These are phyloP conservation scores for Cephus pygmeus DNA, from an alignment of 2,888 invertebrate genomes.

Conservation along the genomic window DNA sequence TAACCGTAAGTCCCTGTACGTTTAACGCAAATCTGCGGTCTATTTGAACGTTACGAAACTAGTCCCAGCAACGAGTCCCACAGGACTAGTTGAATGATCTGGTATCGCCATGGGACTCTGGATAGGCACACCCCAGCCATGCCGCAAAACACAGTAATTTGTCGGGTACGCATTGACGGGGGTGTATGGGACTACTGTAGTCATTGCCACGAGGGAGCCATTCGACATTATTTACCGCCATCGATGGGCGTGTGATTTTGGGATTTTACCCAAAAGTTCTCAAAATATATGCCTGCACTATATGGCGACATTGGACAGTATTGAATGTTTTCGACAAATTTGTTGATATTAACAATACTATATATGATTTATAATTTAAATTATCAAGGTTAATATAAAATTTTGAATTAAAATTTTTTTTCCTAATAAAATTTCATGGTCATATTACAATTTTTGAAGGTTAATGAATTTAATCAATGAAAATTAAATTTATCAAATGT, in stretches of 20 bases:
- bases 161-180: conserved; percentile 34
- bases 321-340: background rate
- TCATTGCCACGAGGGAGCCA: conserved; percentile 52
- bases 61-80: conserved; percentile 17
- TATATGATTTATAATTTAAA: no score
- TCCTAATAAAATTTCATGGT: background rate
- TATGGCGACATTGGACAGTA: background rate
- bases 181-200: conserved; percentile 31
- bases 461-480: background rate
- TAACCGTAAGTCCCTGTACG: background rate
- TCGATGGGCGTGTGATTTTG: conserved; percentile 42
- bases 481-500: background rate
- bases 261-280: background rate
- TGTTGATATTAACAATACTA: background rate
- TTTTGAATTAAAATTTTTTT: no score
- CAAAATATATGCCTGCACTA: background rate
- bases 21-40: background rate
- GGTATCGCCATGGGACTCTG: conserved; percentile 41
- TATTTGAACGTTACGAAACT: background rate
- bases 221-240: conserved; percentile 51
- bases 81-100: conserved; percentile 38
- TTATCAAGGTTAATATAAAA: no score
- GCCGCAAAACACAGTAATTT: conserved; percentile 45
- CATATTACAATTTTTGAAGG: background rate
- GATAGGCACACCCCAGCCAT: conserved; percentile 33